phyloP scores from a whole-genome alignment of 2,113 vertebrate species.

The Nansenia antarctica region DNA sequence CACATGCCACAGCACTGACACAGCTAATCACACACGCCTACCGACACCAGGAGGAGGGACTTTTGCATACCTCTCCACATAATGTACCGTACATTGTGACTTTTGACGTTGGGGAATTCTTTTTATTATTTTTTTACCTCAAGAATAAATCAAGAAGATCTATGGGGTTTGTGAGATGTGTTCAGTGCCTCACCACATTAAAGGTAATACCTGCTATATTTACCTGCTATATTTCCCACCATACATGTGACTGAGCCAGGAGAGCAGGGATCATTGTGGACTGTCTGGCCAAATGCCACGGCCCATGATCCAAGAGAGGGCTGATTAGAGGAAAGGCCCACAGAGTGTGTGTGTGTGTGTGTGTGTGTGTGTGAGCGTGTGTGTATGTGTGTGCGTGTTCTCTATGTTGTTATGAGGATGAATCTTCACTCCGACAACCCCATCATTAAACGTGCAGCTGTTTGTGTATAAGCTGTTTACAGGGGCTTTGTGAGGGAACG shows the following conservation, averaged over 20 bases:
- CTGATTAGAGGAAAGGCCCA: not conserved
- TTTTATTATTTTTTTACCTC: no score
- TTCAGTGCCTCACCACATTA: no score
- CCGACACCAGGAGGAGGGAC: constrained; percentile 14
- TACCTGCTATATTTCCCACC: not conserved
- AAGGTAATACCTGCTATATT: not conserved
- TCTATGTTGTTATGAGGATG: not conserved
- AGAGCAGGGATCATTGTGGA: not conserved
- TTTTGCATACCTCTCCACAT: constrained; percentile 29
- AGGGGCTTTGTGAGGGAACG: constrained; percentile 54
- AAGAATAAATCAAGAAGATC: no score
- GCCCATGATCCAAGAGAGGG: not conserved
- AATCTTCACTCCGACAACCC: constrained; percentile 39
- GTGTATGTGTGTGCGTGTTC: not conserved
- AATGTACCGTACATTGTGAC: no score
- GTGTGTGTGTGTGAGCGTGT: not conserved
- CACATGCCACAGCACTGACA: constrained; percentile 40
- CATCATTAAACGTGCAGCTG: constrained; percentile 66
- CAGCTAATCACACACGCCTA: constrained; percentile 45
- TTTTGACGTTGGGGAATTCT: no score
- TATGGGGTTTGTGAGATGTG: no score
- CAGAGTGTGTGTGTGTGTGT: not conserved
- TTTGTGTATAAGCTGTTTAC: constrained; percentile 70
- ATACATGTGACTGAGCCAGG: not conserved
- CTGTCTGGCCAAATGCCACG: not conserved